Base-by-base conservation (phyloP, 2,888 invertebrate species). In the Troglohyphantes excavatus region DNA sequence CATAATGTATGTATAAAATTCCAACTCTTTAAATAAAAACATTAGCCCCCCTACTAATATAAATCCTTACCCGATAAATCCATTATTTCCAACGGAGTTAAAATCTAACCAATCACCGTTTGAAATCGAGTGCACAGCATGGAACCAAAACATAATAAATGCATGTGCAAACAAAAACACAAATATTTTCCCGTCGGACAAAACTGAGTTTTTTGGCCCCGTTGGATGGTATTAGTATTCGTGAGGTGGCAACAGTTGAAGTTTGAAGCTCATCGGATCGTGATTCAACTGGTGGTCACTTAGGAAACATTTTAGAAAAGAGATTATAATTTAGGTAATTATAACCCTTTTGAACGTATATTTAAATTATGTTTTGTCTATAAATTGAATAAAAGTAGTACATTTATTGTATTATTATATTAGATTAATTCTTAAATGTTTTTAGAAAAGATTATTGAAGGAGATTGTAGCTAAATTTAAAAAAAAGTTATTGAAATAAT, bases 51-150 rank as follows among this genome's bases (percentile, higher is more conserved):
- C 75, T 33, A 59, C 59, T 9, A 27, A 29, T 21, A 27, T 0
- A 19, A 7, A n/a, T 17, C 23, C 5, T 23, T 11, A 88, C 75
- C 82, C 82, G 68, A 88, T 39, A 88, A 88, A 68, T 33, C 82
- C 82, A 88, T 88, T 88, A 88, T 53, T 59, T 82, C 81, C 67
- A 53, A 68, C 67, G 27, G 88, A 27, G 81, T 68, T 67, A 61
- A 81, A 88, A 63, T 68, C 43, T 29, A 78, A 61, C 63, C 72
- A 59, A 86, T 76, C 70, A 39, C 43, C 68, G 39, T 88, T 88
- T 81, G 67, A 88, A 85, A 82, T 88, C 68, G 68, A 82, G 11
- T 61, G 23, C n/a, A 27, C 23, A 59, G 75, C 67, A 26, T 82
- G 39, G 29, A 65, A 29, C 68, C 29, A 21, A 61, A 73, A 87